A percentile compares a stretch with the other conserved stretches of the same genome.
phyloP scores from a whole-genome alignment of 2,888 invertebrate species.

The Chrysomela aeneicollis region DNA sequence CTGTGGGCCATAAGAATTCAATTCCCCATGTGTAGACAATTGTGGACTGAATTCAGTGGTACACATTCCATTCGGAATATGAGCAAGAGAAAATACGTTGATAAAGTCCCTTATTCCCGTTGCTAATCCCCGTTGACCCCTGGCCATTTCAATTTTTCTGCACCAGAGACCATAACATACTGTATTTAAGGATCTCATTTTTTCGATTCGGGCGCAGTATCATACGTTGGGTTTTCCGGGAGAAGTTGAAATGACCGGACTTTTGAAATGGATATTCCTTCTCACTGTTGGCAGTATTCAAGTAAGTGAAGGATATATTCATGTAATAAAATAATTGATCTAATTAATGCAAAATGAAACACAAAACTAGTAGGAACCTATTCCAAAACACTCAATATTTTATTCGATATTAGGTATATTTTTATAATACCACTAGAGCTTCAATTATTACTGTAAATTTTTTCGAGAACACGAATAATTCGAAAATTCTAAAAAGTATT shows the following conservation, averaged over 20 bases:
- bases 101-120: constrained; percentile 57
- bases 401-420: no score
- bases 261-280: constrained; percentile 38
- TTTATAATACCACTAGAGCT: no score
- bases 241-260: constrained; percentile 27
- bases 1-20: not conserved
- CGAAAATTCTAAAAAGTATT: no score
- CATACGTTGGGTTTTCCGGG: constrained; percentile 30
- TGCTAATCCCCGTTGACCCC: constrained; percentile 55
- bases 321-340: no score
- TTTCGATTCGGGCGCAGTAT: constrained; percentile 31
- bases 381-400: no score
- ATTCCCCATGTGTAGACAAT: constrained; percentile 11
- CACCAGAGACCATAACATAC: constrained; percentile 57
- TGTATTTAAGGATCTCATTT: constrained; percentile 35
- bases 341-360: no score
- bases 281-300: constrained; percentile 40
- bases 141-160: constrained; percentile 51
- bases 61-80: constrained; percentile 29
- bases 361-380: no score
- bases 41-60: constrained; percentile 20
- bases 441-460: no score
- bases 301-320: constrained; percentile 40
- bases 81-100: constrained; percentile 37
- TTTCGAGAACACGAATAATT: no score